Conservation (phyloP, 2,113 vertebrate genomes). For the Labeo catla region DNA sequence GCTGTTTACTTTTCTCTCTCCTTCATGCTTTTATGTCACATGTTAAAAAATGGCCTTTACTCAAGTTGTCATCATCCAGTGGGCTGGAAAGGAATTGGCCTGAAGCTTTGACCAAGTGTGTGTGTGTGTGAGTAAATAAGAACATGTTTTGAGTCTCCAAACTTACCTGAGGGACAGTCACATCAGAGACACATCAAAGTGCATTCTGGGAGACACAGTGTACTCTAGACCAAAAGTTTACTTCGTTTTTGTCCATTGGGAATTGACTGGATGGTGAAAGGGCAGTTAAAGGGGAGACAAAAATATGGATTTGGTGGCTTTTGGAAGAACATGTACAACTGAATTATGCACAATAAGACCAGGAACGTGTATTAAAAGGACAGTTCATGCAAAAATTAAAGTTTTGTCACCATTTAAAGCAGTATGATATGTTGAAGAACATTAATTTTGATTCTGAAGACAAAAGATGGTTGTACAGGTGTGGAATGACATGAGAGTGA, state of each 20-base stretch:
- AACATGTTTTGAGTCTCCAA: conserved; percentile 7
- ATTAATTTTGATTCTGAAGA: not conserved
- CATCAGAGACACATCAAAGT: conserved; percentile 25
- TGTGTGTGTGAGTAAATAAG: not conserved
- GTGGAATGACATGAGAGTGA: not conserved
- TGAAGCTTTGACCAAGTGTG: not conserved
- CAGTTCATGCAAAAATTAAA: not conserved
- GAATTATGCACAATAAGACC: not conserved
- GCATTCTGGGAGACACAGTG: conserved; percentile 5
- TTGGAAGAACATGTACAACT: not conserved
- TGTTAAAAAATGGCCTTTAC: conserved; percentile 40
- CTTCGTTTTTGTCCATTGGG: not conserved
- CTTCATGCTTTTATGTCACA: conserved; percentile 20
- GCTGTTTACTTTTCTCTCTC: conserved; percentile 38
- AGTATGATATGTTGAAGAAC: not conserved
- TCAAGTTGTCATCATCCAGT: conserved; percentile 32
- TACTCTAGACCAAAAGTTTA: conserved; percentile 13
- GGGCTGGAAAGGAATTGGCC: conserved; percentile 11
- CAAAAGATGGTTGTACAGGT: not conserved
- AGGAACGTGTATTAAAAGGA: not conserved
- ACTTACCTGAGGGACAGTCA: conserved; percentile 20
- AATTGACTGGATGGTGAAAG: not conserved
- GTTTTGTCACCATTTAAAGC: not conserved
- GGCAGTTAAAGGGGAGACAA: not conserved
- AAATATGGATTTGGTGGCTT: too few species aligned